Evolutionary conservation across 2,797 vertebrate species (phyloP).

Genomic region (Bradypodion pumilum): DNA sequence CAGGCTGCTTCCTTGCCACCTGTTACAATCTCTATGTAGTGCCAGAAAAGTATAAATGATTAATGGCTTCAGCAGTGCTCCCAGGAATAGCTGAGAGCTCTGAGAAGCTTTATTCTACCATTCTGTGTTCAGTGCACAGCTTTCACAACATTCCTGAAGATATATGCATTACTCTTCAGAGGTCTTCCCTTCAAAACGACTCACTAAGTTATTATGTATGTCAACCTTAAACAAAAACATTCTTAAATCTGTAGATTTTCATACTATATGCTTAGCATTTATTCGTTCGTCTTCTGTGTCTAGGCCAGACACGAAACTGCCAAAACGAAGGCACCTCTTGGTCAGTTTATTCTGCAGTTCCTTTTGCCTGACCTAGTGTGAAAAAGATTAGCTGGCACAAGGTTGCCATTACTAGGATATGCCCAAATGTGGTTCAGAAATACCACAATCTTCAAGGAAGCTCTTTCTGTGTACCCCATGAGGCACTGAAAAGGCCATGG

Average conservation of each 20-base stretch:
- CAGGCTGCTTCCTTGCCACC: neutral
- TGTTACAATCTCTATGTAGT: neutral
- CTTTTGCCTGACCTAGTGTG: too few relatives aligned
- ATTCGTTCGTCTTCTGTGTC: neutral
- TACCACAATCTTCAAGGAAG: too few relatives aligned
- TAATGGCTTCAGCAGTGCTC: neutral
- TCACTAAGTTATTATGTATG: neutral
- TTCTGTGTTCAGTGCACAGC: slow-evolving; percentile 1
- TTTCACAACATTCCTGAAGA: neutral
- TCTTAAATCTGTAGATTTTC: neutral
- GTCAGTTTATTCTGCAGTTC: too few relatives aligned
- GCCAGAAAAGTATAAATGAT: slow-evolving; percentile 23
- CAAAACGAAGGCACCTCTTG: too few relatives aligned
- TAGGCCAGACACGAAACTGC: too few relatives aligned
- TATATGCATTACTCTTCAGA: neutral
- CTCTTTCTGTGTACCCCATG: too few relatives aligned
- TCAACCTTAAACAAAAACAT: neutral
- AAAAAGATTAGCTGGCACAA: too few relatives aligned
- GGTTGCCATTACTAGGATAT: too few relatives aligned
- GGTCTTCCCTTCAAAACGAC: neutral
- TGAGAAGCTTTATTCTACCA: neutral
- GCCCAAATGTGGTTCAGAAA: too few relatives aligned
- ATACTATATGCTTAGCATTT: neutral
- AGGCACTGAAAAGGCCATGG: neutral
- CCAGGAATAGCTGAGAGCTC: neutral